Evolutionary conservation across 1,140 invertebrate species (phyloP), one percentile per base, ranked within the genome.

Genomic region (Brachionus koreanus): DNA sequence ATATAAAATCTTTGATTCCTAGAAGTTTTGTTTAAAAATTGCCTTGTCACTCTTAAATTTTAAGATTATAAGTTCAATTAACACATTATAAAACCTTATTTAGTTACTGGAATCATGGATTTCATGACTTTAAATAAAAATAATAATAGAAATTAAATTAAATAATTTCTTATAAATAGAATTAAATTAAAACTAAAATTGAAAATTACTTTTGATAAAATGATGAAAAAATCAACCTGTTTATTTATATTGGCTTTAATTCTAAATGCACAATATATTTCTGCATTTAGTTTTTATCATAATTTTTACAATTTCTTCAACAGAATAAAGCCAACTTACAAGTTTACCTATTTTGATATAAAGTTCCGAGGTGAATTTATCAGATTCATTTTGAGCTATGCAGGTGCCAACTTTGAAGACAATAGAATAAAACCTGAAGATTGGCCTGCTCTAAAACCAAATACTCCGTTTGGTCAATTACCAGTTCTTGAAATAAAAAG

Each of bases 351-450:
- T 75, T 83, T 83, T 65, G 67, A 83, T 46, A 9, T 57, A 0
- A 35, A 12, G 23, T 63, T 63, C n/a, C 10, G 49, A 39, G 82
- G 13, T 13, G 83, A 85, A 76, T 76, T 84, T 13, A 82, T 83
- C 25, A 69, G 85, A 52, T 82, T 84, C 33, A 82, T 85, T 12
- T 85, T 85, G 16, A 83, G 84, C 29, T 81, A 84, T 42, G 75
- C 83, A 3, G 83, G 82, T 16, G 72, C 79, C 9, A 39, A 83
- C 3, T 85, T 77, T 42, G 77, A 84, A 67, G 85, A 85, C 65
- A 69, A 84, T 39, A 57, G 85, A 10, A 39, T 85, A 25, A 81
- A 82, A 61, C 49, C 75, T 35, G 75, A 81, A 16, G 25, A 83
- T 25, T 85, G 85, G 85, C 83, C 82, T 12, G 65, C 76, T 46